Conservation (phyloP, 2,797 vertebrate species). For the Sarcoramphus papa region DNA sequence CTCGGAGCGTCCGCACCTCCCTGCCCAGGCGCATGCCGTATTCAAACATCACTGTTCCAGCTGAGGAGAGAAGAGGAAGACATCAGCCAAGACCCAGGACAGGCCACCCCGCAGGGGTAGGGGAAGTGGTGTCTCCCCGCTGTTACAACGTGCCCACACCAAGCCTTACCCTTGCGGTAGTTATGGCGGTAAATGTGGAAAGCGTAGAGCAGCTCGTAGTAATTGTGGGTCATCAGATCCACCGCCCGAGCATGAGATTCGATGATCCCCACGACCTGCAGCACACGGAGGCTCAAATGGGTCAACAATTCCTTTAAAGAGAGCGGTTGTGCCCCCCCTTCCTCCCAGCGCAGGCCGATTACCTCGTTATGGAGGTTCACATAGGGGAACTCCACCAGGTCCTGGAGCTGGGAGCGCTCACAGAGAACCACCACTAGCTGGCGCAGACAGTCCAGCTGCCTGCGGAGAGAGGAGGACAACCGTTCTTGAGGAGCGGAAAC, state of each 20-base stretch:
- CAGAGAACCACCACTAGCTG: constrained; percentile 94
- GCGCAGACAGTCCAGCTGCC: constrained; percentile 92
- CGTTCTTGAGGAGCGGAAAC: background rate
- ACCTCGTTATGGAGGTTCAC: constrained; percentile 93
- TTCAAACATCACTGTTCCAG: constrained; percentile 94
- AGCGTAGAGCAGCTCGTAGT: constrained; percentile 94
- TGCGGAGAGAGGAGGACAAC: constrained; percentile 24
- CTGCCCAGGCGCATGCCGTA: constrained; percentile 90
- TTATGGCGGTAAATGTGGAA: constrained; percentile 96
- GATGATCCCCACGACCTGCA: constrained; percentile 90
- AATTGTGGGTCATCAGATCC: constrained; percentile 93
- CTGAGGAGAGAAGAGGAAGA: constrained; percentile 55
- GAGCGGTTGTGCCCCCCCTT: rapidly evolving
- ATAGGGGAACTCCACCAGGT: constrained; percentile 92
- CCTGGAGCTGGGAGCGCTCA: constrained; percentile 90
- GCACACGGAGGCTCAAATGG: background rate
- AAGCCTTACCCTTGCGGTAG: constrained; percentile 87
- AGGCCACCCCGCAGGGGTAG: too few species aligned
- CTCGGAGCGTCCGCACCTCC: constrained; percentile 85
- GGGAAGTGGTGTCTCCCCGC: background rate
- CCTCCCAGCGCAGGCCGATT: background rate
- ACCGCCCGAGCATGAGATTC: constrained; percentile 90
- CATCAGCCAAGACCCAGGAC: background rate
- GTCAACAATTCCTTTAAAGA: background rate
- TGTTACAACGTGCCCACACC: rapidly evolving